A percentile compares a stretch with the other conserved stretches of the same genome.
These are phyloP conservation scores for Ariopsis seemanni DNA, from an alignment of 2,113 vertebrate species.

Conservation along the genomic window DNA sequence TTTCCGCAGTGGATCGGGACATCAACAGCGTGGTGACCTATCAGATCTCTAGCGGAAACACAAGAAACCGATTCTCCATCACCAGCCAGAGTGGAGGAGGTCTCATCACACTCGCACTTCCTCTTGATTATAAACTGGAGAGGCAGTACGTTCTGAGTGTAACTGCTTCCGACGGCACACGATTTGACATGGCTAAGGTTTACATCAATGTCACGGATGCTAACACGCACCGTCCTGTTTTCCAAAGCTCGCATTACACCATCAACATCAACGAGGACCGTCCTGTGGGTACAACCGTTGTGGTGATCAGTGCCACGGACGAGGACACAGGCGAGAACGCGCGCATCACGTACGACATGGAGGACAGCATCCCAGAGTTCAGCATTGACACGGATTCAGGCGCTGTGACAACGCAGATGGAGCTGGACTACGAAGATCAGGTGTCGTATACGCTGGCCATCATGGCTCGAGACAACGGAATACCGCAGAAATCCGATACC, in stretches of 20 bases:
- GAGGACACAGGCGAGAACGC: constrained; percentile 95
- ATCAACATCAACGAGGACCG: constrained; percentile 90
- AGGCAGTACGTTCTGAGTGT: constrained; percentile 88
- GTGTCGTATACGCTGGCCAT: constrained; percentile 94
- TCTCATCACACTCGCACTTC: constrained; percentile 87
- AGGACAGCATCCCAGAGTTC: constrained; percentile 98
- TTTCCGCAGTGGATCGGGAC: constrained; percentile 89
- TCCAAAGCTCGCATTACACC: constrained; percentile 96
- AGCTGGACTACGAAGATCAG: constrained; percentile 96
- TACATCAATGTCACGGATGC: constrained; percentile 91
- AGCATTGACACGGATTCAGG: constrained; percentile 83
- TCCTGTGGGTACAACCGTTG: constrained; percentile 84
- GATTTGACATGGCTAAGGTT: constrained; percentile 84
- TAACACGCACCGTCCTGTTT: constrained; percentile 94
- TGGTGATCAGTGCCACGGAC: constrained; percentile 91
- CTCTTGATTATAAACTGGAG: constrained; percentile 95
- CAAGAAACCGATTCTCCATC: constrained; percentile 95
- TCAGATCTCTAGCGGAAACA: constrained; percentile 94
- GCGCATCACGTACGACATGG: constrained; percentile 93
- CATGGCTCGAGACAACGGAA: constrained; percentile 91
- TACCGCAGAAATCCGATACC: constrained; percentile 96
- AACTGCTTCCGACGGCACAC: constrained; percentile 86
- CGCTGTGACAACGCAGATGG: constrained; percentile 89
- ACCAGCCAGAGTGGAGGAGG: constrained; percentile 92
- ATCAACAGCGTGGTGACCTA: constrained; percentile 93